A percentile compares a stretch with the other conserved stretches of the same genome.
Evolutionary conservation across 2,113 vertebrate species (phyloP).

Genomic region (Menidia beryllina): DNA sequence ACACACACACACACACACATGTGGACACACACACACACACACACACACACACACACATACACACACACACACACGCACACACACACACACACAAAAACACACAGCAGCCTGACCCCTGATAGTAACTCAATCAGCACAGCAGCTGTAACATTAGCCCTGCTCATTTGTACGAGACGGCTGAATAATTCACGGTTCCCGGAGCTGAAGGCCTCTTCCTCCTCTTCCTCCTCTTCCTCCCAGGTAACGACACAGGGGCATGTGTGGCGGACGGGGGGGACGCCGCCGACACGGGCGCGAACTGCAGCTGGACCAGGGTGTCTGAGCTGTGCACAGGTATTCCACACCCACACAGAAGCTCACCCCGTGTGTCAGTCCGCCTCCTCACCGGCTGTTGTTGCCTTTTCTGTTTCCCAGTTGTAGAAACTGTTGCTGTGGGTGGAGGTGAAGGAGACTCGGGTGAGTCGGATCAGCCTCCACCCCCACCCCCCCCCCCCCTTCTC

Average conservation of each 20-base stretch:
- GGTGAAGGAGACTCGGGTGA: constrained; percentile 67
- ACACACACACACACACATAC: constrained; percentile 10
- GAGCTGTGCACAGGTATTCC: constrained; percentile 70
- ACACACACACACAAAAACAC: constrained; percentile 12
- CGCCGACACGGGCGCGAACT: constrained; percentile 51
- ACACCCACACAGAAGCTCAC: background rate
- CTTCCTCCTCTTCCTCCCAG: constrained; percentile 42
- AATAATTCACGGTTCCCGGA: constrained; percentile 75
- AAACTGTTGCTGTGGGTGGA: constrained; percentile 53
- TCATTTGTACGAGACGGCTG: constrained; percentile 60
- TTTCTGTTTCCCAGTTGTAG: constrained; percentile 60
- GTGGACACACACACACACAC: constrained; percentile 7
- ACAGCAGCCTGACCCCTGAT: constrained; percentile 51
- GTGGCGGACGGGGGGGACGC: constrained; percentile 43
- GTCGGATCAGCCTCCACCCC: background rate
- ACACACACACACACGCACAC: constrained; percentile 18
- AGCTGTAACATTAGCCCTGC: constrained; percentile 68
- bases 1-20: constrained; percentile 15
- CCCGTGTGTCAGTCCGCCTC: background rate
- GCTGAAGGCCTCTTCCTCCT: constrained; percentile 9
- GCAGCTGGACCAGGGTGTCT: constrained; percentile 71
- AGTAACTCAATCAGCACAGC: constrained; percentile 71
- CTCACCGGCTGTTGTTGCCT: constrained; percentile 5
- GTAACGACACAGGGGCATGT: constrained; percentile 66
- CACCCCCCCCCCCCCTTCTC: background rate